These are phyloP conservation scores for zebrafish (Danio rerio) DNA, from an alignment of 2,113 vertebrate genomes.

Conservation along the genomic window DNA sequence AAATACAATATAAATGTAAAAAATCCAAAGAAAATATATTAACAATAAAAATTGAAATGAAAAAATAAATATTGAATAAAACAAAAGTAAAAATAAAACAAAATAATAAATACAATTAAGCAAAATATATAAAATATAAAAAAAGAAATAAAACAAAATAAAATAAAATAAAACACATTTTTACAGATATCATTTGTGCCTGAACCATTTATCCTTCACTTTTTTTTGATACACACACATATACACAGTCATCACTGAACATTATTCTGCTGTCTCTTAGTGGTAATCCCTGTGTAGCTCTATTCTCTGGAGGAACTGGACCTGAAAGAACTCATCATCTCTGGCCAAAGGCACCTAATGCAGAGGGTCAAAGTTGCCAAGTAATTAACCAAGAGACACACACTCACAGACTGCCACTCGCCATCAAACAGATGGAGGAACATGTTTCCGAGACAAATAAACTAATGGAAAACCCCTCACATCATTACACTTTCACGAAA, in stretches of 20 bases:
- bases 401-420: not conserved
- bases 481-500: not conserved
- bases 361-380: constrained; percentile 29
- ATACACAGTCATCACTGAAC: not conserved
- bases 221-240: not conserved
- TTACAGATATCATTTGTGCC: too few relatives aligned
- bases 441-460: not conserved
- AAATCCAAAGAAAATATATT: too few relatives aligned
- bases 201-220: not conserved
- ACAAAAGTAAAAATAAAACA: too few relatives aligned
- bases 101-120: too few relatives aligned
- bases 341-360: constrained; percentile 35
- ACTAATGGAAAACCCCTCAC: not conserved
- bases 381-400: constrained; percentile 29
- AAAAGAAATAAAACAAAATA: too few relatives aligned
- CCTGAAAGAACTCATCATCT: constrained; percentile 51
- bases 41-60: too few relatives aligned
- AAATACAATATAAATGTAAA: too few relatives aligned
- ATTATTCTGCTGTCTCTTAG: not conserved
- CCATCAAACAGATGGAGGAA: constrained; percentile 17
- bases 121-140: too few relatives aligned
- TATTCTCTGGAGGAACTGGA: constrained; percentile 44
- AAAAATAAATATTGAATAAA: too few relatives aligned
- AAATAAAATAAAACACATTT: too few relatives aligned
- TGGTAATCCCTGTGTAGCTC: constrained; percentile 1